Percentiles rank a stretch among this genome's conserved stretches.
These are phyloP conservation scores for Tribolium madens DNA, from an alignment of 1,140 invertebrate genomes.

Conservation along the genomic window DNA sequence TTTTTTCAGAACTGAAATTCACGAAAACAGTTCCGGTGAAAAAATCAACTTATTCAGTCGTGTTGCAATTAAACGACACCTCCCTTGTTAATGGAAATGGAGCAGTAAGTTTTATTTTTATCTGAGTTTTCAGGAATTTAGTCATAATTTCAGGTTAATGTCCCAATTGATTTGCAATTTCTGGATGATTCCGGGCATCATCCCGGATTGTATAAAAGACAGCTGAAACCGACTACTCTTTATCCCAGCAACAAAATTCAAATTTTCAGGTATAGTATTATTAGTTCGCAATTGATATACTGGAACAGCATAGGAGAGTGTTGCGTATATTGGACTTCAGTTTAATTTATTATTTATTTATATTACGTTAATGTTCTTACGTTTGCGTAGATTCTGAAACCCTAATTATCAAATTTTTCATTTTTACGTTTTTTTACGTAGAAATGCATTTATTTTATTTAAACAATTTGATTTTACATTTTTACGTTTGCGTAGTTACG, in stretches of 20 bases:
- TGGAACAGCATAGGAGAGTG: no score
- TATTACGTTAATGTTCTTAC: no score
- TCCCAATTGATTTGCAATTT: conserved; percentile 36
- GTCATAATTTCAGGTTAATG: conserved; percentile 23
- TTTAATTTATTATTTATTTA: no score
- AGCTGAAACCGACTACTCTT: not conserved
- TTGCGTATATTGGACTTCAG: no score
- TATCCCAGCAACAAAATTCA: conserved; percentile 44
- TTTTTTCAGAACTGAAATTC: conserved; percentile 46
- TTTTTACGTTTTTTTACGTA: no score
- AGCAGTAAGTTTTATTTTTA: conserved; percentile 27
- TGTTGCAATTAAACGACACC: conserved; percentile 46
- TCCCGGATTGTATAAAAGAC: not conserved
- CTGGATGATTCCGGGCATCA: conserved; percentile 23
- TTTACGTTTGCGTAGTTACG: no score
- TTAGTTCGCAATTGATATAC: no score
- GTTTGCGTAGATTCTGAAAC: no score
- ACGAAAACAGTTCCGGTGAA: conserved; percentile 18
- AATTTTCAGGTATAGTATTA: conserved; percentile 48
- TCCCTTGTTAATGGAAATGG: conserved; percentile 35
- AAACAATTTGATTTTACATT: no score
- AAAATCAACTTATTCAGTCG: conserved; percentile 13
- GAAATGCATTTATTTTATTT: no score
- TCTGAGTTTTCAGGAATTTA: not conserved
- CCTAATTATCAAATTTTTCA: no score